phyloP scores from a whole-genome alignment of 2,888 invertebrate genomes.

The Harpalus rufipes region DNA sequence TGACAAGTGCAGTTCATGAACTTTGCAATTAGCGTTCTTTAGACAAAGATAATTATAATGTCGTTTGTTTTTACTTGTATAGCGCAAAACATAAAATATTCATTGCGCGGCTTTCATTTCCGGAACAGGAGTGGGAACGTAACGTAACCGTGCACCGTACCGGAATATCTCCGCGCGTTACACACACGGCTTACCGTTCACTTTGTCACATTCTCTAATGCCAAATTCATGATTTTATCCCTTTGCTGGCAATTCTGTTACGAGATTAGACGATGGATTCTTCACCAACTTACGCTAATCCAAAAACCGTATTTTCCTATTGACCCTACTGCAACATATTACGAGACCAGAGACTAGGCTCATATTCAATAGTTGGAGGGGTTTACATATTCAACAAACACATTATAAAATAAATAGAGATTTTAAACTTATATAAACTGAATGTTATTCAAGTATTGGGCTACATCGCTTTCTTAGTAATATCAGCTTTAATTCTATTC shows the following conservation, averaged over 20 bases:
- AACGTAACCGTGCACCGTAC: neutral
- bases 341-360: no score
- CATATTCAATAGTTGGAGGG: no score
- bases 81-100: constrained; percentile 42
- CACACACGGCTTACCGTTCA: constrained; percentile 18
- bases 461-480: no score
- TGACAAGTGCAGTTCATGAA: constrained; percentile 53
- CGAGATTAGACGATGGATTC: constrained; percentile 2
- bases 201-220: constrained; percentile 28
- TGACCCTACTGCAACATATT: neutral
- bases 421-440: no score
- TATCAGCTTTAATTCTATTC: no score
- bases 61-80: constrained; percentile 55
- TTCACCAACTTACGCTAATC: neutral
- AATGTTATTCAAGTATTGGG: no score
- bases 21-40: constrained; percentile 58
- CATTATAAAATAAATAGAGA: no score
- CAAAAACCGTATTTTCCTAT: neutral
- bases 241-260: neutral
- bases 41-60: constrained; percentile 55
- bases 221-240: constrained; percentile 23
- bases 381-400: no score
- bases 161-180: constrained; percentile 11
- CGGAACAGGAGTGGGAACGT: neutral
- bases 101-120: constrained; percentile 54